Base-by-base conservation (phyloP, 2,113 vertebrate genomes). In the Cynocephalus volans region DNA sequence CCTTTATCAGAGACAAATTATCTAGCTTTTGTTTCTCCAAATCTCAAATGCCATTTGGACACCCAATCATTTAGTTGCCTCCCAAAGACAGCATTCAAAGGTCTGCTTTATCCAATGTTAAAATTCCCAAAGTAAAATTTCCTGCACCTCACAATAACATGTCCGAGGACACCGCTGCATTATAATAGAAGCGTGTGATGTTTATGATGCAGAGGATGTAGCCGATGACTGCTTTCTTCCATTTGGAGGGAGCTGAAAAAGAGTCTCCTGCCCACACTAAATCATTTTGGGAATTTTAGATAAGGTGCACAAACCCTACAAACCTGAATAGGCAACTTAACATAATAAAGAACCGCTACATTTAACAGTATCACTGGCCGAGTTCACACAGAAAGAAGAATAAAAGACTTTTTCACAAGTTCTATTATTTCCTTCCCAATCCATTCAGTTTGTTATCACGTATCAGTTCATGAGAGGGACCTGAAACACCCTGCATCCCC, bases 91-190 rank as follows among this genome's bases (percentile, higher is more conserved):
- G 45, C 33, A 5, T 4, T 33, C 31, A 70, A 23, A 8, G 8
- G 19, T 58, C 8, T 69, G 58, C 28, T 28, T 18, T 21, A n/a
- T 15, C 86, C 11, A 77, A 33, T 1, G 31, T 21, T 15, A 31
- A 69, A n/a, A 15, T 23, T 58, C 62, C 58, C 33, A 14, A 5
- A 1, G 28, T 8, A 33, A 90, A 52, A 77, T 9, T 18, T 21
- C n/a, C 1, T 0, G 4, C 2, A 5, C 11, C 67, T 70, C 45
- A 41, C 64, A 65, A 31, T 3, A 26, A 12, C 9, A 0, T 33
- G 9, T 3, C 3, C 4, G 4, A 17, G n/a, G n/a, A 10, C 26
- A 2, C 3, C 0, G 9, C 4, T 31, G 0, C 26, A 48, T 6
- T 5, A 10, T 8, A 58, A 50, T 0, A 48, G 76, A 10, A 17